Conservation (phyloP, 2,888 invertebrate species). For the Synanthedon vespiformis region DNA sequence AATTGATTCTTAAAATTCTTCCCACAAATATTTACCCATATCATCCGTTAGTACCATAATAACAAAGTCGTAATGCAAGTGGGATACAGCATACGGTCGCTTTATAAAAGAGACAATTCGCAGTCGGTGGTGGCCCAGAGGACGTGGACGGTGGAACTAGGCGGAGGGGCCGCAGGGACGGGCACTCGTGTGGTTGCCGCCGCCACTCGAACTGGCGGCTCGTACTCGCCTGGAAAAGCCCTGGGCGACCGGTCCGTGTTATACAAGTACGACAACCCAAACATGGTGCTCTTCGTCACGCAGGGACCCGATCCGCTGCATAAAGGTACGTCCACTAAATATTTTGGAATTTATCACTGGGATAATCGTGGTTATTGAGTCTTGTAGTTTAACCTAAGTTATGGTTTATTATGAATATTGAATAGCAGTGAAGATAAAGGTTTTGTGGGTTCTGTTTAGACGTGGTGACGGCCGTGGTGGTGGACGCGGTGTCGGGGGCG, state of each 20-base stretch:
- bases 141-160: neutral
- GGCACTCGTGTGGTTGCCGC: conserved; percentile 74
- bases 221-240: conserved; percentile 96
- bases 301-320: conserved; percentile 80
- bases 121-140: neutral
- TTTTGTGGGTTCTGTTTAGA: conserved; percentile 51
- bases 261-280: conserved; percentile 99
- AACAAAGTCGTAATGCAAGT: too few species aligned
- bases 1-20: too few species aligned
- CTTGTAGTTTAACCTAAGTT: too few species aligned
- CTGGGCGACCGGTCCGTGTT: conserved; percentile 95
- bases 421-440: neutral
- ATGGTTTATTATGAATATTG: neutral
- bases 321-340: conserved; percentile 68
- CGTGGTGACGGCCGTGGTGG: conserved; percentile 84
- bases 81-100: too few species aligned
- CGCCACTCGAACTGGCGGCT: conserved; percentile 74
- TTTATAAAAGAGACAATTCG: neutral
- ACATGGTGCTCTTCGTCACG: conserved; percentile 88
- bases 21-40: too few species aligned
- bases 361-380: too few species aligned
- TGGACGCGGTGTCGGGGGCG: conserved; percentile 93
- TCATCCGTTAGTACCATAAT: too few species aligned
- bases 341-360: too few species aligned
- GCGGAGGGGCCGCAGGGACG: conserved; percentile 63